Evolutionary conservation across 2,113 vertebrate genomes (phyloP).

Genomic region (Engraulis encrasicolus): DNA sequence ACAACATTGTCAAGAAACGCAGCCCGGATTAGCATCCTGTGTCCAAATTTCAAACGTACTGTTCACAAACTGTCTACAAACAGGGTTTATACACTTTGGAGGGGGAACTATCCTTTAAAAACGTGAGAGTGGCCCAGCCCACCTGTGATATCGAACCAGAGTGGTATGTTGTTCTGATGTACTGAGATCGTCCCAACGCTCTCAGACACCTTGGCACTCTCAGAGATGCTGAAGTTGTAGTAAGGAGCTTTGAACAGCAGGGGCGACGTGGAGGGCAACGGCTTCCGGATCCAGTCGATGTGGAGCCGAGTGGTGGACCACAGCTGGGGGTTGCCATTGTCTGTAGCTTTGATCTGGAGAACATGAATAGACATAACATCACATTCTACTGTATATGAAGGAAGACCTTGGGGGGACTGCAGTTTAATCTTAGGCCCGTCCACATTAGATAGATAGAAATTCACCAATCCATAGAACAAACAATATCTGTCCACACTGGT

Average conservation of each 20-base stretch:
- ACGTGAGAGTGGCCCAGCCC: slow-evolving; percentile 59
- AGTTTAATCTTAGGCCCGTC: too few species aligned
- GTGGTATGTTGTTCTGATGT: slow-evolving; percentile 83
- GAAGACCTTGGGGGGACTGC: too few species aligned
- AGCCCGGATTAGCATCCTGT: too few species aligned
- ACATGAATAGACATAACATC: neutral
- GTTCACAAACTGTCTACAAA: too few species aligned
- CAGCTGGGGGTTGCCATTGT: slow-evolving; percentile 87
- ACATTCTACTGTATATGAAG: neutral
- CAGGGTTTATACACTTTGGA: too few species aligned
- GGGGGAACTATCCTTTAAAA: too few species aligned
- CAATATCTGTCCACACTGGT: too few species aligned
- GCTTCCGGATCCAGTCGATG: slow-evolving; percentile 93
- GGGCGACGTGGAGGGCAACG: slow-evolving; percentile 75
- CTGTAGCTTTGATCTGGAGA: slow-evolving; percentile 91
- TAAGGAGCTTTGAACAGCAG: slow-evolving; percentile 85
- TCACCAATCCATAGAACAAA: too few species aligned
- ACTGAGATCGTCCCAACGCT: slow-evolving; percentile 90
- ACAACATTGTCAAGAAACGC: too few species aligned
- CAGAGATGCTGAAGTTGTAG: slow-evolving; percentile 92
- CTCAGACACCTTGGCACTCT: slow-evolving; percentile 88
- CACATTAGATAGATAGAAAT: too few species aligned
- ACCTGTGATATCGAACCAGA: slow-evolving; percentile 97
- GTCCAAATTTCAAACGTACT: too few species aligned
- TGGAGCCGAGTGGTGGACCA: slow-evolving; percentile 89